phyloP scores from a whole-genome alignment of 2,888 invertebrate genomes.

The Diogma glabrata region DNA sequence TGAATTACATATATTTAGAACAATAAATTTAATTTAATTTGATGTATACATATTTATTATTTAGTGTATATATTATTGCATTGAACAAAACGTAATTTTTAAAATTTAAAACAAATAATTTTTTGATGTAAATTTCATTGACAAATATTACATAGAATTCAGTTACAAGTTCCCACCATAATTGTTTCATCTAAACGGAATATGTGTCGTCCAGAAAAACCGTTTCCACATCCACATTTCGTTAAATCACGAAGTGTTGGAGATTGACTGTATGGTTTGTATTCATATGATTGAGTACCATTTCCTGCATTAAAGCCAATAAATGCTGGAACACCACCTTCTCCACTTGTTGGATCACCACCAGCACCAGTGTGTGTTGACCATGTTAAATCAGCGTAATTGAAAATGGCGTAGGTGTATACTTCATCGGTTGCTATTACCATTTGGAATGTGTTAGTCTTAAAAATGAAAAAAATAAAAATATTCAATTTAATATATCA shows the following conservation, averaged over 20 bases:
- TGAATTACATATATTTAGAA: no score
- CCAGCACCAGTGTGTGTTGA: slow-evolving; percentile 84
- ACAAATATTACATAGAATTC: background rate
- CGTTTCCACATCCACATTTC: slow-evolving; percentile 76
- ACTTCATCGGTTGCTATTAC: slow-evolving; percentile 87
- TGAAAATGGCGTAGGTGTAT: slow-evolving; percentile 88
- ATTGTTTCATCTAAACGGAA: slow-evolving; percentile 94
- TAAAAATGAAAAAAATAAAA: no score
- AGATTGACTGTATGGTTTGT: slow-evolving; percentile 79
- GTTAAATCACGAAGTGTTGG: slow-evolving; percentile 74
- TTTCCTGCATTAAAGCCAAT: slow-evolving; percentile 74
- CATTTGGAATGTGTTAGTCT: slow-evolving; percentile 95
- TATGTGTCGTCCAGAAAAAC: slow-evolving; percentile 80
- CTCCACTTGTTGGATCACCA: slow-evolving; percentile 75
- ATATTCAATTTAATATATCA: no score
- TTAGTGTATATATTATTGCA: no score
- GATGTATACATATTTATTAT: no score
- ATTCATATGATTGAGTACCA: slow-evolving; percentile 79
- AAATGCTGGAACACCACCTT: slow-evolving; percentile 77
- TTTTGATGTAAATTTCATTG: no score
- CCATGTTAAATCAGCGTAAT: slow-evolving; percentile 86
- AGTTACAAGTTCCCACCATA: slow-evolving; percentile 80
- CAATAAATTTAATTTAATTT: no score
- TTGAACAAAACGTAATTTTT: no score
- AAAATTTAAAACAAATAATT: no score